Evolutionary conservation across 2,797 vertebrate genomes (phyloP).

Genomic region (Myoxocephalus aenaeus): DNA sequence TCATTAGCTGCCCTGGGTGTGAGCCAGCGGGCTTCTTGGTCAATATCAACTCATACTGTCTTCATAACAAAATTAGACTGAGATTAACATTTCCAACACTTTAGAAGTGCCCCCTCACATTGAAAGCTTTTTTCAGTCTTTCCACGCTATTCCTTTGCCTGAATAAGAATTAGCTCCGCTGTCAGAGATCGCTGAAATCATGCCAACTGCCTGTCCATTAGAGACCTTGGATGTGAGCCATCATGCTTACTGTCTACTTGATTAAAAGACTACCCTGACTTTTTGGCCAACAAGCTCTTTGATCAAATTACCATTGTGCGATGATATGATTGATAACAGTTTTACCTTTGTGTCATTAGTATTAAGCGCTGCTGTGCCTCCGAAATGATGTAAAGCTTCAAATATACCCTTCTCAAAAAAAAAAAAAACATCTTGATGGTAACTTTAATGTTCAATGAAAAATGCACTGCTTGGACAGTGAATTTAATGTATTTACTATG

Average conservation of each 20-base stretch:
- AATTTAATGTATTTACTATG: background rate
- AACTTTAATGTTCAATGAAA: background rate
- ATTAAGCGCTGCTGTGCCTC: background rate
- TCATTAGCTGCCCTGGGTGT: background rate
- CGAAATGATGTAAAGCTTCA: background rate
- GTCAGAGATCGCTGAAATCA: slow-evolving; percentile 36
- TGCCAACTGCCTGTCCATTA: slow-evolving; percentile 51
- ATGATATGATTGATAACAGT: slow-evolving; percentile 22
- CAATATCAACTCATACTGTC: background rate
- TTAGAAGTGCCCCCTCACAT: background rate
- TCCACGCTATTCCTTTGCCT: slow-evolving; percentile 8
- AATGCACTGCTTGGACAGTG: background rate
- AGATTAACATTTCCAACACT: slow-evolving; percentile 10
- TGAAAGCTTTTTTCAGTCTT: background rate
- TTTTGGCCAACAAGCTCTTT: slow-evolving; percentile 19
- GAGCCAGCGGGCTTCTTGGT: background rate
- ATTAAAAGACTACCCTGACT: slow-evolving; percentile 42
- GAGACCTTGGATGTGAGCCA: slow-evolving; percentile 51
- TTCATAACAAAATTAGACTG: slow-evolving; percentile 2
- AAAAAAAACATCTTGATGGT: background rate
- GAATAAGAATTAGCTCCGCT: slow-evolving; percentile 34
- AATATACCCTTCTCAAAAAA: background rate
- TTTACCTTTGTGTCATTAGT: slow-evolving; percentile 26
- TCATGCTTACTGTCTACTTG: slow-evolving; percentile 40
- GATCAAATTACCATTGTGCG: slow-evolving; percentile 23